phyloP scores from a whole-genome alignment of 2,888 invertebrate genomes.

The Orthosia gracilis region DNA sequence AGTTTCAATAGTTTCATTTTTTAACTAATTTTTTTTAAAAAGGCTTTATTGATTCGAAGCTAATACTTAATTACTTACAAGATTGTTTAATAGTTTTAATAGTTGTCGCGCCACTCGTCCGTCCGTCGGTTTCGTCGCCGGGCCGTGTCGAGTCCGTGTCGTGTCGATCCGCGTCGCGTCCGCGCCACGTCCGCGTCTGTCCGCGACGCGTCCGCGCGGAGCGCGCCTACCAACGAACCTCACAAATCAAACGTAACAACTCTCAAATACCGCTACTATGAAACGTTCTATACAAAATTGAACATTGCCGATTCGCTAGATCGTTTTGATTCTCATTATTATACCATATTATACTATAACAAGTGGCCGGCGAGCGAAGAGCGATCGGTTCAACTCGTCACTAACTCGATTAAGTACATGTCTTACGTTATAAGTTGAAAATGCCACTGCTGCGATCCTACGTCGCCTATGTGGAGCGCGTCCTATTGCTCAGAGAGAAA shows the following conservation, averaged over 20 bases:
- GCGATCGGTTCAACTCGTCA: slow-evolving; percentile 81
- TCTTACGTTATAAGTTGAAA: slow-evolving; percentile 89
- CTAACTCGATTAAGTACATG: slow-evolving; percentile 88
- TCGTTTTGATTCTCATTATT: slow-evolving; percentile 82
- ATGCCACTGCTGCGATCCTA: slow-evolving; percentile 90
- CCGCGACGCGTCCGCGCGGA: slow-evolving; percentile 65
- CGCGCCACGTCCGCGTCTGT: slow-evolving; percentile 59
- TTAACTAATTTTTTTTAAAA: slow-evolving; percentile 89
- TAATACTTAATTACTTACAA: slow-evolving; percentile 91
- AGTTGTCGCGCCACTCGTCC: slow-evolving; percentile 81
- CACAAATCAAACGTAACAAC: slow-evolving; percentile 89
- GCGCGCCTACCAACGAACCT: slow-evolving; percentile 80
- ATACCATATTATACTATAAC: slow-evolving; percentile 80
- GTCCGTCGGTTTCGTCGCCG: slow-evolving; percentile 57
- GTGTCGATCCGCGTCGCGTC: slow-evolving; percentile 62
- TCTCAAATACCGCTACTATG: slow-evolving; percentile 89
- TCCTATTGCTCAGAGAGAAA: slow-evolving; percentile 87
- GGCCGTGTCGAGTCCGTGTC: slow-evolving; percentile 47
- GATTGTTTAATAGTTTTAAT: slow-evolving; percentile 89
- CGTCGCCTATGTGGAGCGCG: slow-evolving; percentile 84
- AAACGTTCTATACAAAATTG: slow-evolving; percentile 91
- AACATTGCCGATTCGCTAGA: slow-evolving; percentile 90
- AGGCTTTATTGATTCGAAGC: slow-evolving; percentile 91
- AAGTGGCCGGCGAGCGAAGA: slow-evolving; percentile 86
- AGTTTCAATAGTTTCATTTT: slow-evolving; percentile 88